phyloP scores from a whole-genome alignment of 1,140 invertebrate genomes.

The Ceratitis capitata region DNA sequence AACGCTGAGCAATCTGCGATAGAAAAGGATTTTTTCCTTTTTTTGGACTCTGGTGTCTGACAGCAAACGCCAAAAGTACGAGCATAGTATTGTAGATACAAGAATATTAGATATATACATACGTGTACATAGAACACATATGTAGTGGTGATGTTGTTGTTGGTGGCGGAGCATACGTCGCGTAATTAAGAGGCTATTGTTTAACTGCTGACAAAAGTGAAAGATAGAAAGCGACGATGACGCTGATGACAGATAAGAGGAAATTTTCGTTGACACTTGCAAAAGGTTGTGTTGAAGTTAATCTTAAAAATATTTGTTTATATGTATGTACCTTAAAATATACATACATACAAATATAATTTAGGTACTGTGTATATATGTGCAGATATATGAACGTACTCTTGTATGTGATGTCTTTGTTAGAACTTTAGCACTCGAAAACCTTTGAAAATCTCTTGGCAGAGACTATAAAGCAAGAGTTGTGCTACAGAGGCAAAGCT shows the following conservation, averaged over 20 bases:
- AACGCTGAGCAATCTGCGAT: neutral
- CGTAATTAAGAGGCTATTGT: conserved; percentile 65
- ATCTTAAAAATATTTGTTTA: neutral
- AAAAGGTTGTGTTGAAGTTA: conserved; percentile 48
- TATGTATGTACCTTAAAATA: too few relatives aligned
- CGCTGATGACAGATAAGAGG: conserved; percentile 61
- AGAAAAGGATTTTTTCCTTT: neutral
- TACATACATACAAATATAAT: neutral
- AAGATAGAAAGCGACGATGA: conserved; percentile 55
- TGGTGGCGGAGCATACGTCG: neutral
- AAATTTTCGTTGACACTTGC: conserved; percentile 60
- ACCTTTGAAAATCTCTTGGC: neutral
- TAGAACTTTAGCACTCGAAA: neutral
- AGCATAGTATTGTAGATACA: too few relatives aligned
- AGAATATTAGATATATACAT: too few relatives aligned
- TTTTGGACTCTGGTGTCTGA: neutral
- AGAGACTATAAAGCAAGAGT: neutral
- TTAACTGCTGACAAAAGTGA: conserved; percentile 65
- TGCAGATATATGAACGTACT: neutral
- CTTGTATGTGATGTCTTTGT: neutral
- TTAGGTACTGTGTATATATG: neutral
- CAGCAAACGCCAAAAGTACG: neutral
- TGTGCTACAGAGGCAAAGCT: neutral
- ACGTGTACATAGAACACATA: neutral
- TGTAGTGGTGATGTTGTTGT: neutral